Evolutionary conservation across 2,797 vertebrate genomes (phyloP), one percentile per base, ranked within the genome.

Genomic region (Jordanella pulchra): DNA sequence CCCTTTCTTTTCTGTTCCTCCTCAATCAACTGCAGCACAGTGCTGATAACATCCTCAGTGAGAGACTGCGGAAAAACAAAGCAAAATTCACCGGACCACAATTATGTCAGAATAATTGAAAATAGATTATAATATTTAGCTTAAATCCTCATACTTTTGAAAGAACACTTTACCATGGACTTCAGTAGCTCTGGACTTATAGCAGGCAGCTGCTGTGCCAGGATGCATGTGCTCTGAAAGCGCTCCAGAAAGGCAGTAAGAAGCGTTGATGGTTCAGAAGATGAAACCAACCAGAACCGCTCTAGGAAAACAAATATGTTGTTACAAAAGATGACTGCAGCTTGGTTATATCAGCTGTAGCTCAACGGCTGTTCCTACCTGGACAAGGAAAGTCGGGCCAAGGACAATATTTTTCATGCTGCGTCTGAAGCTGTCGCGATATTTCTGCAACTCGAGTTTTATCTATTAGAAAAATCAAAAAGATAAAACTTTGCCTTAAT

Each of bases 341-440:
- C 47, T 3, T 12, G 25, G 35, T 13, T 28, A 12, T 21, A 30
- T 1, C 18, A 1, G 17, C 50, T 35, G 13, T 9, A 51, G 12
- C n/a, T 5, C 13, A 71, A 51, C 21, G 5, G 0, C 35, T 74
- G 27, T 13, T 55, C 87, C 76, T 91, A 99, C 97, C 97, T 93
- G 97, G 97, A 86, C 96, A 97, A 65, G 97, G 97, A 86, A 95
- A 97, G 83, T 98, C 97, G 0, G 97, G 97, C 97, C 97, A 99
- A 82, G 97, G 97, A 83, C 97, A 99, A 92, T 97, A 99, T 80
- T 97, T 97, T 88, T 98, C 96, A 12, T 99, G 97, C 65, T 96
- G 96, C 0, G 94, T 95, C 82, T 95, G 94, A 87, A 99, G 94
- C 25, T 96, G 94, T 66, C 88, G 93, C 60, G 93, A 93, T 84